Evolutionary conservation across 1,140 invertebrate genomes (phyloP), one percentile per base, ranked within the genome.

Genomic region (Lamellibrachia luymesi): DNA sequence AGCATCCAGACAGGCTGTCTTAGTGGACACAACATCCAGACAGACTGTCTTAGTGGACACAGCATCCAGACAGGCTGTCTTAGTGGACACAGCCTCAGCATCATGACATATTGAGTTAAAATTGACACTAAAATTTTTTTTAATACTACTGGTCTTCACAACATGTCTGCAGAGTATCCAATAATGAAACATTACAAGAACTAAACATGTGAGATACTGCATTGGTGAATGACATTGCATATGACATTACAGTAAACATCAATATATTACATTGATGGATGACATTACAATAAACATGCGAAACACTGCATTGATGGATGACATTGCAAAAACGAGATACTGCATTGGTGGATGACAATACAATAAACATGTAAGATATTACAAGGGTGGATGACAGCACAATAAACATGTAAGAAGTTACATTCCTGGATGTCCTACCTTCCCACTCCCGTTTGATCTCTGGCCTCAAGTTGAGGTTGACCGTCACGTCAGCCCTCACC

Each of bases 381-480:
- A 38, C 38, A 38, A 0, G 0, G 38, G 38, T 38, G 38, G 38
- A 38, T 38, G 38, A 38, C 38, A 38, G 38, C 38, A 38, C 38
- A 38, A 38, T 38, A 38, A 38, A 38, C 38, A 38, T 38, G 38
- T 38, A 38, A 38, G 38, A 38, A 38, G 38, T 38, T 38, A 38
- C 38, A 38, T 38, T 38, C 38, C 80, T n/a, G n/a, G 38, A 38
- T 38, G 38, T 38, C 94, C 93, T 94, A 96, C 96, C 98, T 96
- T 99, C 99, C 99, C 99, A 99, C 96, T 99, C 99, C 27, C 97
- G 97, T 96, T 99, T 99, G 51, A 99, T 98, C 95, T 99, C 98
- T 52, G 97, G 97, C 51, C 98, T 97, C 13, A 96, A 94, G 95
- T 98, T 99, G 0, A 99, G 97, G 93, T 98, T 99, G 0, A 99